Evolutionary conservation across 2,113 vertebrate species (phyloP).

Genomic region (Mola mola): DNA sequence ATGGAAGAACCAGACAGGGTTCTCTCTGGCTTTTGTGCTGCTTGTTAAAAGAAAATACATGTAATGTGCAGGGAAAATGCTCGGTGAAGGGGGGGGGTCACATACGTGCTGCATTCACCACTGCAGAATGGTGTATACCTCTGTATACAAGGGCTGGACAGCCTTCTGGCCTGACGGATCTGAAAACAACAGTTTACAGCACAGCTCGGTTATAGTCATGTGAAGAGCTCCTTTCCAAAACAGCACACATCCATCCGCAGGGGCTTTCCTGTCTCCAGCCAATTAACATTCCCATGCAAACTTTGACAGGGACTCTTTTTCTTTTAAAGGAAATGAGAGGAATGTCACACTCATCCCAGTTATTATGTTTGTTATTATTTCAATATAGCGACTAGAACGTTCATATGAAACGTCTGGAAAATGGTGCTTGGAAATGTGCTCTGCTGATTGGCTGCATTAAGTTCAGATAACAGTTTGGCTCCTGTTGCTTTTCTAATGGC

Average conservation of each 20-base stretch:
- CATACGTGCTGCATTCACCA: conserved; percentile 93
- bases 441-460: no score
- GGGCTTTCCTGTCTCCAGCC: background rate
- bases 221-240: conserved; percentile 15
- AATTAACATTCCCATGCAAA: background rate
- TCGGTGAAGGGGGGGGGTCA: conserved; percentile 78
- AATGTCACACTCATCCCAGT: no score
- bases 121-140: conserved; percentile 92
- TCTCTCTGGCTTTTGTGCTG: no score
- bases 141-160: conserved; percentile 98
- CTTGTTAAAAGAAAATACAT: conserved; percentile 3
- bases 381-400: no score
- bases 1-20: no score
- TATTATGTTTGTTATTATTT: no score
- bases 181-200: conserved; percentile 88
- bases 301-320: no score
- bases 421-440: no score
- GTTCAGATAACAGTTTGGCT: no score
- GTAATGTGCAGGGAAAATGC: conserved; percentile 9
- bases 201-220: conserved; percentile 84
- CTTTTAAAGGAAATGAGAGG: no score
- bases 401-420: no score
- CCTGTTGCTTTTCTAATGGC: no score
- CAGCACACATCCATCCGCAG: background rate
- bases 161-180: conserved; percentile 95